phyloP scores from a whole-genome alignment of 1,140 invertebrate species.

The Conus betulinus region DNA sequence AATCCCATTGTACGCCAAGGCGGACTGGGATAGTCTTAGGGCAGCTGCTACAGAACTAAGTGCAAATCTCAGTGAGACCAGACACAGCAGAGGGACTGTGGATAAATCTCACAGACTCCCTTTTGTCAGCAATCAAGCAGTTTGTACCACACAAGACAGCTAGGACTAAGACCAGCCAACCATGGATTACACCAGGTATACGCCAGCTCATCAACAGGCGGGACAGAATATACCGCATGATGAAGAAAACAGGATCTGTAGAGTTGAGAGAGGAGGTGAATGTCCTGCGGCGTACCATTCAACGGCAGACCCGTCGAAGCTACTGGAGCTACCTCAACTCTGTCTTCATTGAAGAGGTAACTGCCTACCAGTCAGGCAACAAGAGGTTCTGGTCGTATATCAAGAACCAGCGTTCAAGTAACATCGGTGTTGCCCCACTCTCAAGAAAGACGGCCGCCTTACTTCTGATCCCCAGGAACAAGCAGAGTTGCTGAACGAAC shows the following conservation, averaged over 20 bases:
- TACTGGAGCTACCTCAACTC: slow-evolving; percentile 42
- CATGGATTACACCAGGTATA: slow-evolving; percentile 24
- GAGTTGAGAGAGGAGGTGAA: slow-evolving; percentile 26
- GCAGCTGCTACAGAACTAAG: slow-evolving; percentile 5
- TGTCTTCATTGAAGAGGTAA: slow-evolving; percentile 31
- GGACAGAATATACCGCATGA: slow-evolving; percentile 32
- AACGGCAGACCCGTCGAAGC: slow-evolving; percentile 25
- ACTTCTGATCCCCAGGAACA: not conserved
- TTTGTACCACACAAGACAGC: slow-evolving; percentile 37
- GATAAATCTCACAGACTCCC: not conserved
- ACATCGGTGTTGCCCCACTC: slow-evolving; percentile 30
- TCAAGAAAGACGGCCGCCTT: not conserved
- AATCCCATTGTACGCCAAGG: slow-evolving; percentile 42
- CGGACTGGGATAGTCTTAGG: slow-evolving; percentile 36
- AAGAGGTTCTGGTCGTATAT: slow-evolving; percentile 46
- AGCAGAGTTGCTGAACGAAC: not conserved
- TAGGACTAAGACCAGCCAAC: slow-evolving; percentile 16
- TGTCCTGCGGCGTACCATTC: slow-evolving; percentile 15
- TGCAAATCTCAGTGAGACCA: not conserved
- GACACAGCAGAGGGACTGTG: slow-evolving; percentile 4
- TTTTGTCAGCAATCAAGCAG: not conserved
- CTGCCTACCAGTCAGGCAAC: not conserved
- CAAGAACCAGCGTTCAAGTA: slow-evolving; percentile 38
- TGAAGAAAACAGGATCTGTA: slow-evolving; percentile 34
- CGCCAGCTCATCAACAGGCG: slow-evolving; percentile 29